Evolutionary conservation across 2,888 invertebrate genomes (phyloP).

Genomic region (Slavum lentiscoides): DNA sequence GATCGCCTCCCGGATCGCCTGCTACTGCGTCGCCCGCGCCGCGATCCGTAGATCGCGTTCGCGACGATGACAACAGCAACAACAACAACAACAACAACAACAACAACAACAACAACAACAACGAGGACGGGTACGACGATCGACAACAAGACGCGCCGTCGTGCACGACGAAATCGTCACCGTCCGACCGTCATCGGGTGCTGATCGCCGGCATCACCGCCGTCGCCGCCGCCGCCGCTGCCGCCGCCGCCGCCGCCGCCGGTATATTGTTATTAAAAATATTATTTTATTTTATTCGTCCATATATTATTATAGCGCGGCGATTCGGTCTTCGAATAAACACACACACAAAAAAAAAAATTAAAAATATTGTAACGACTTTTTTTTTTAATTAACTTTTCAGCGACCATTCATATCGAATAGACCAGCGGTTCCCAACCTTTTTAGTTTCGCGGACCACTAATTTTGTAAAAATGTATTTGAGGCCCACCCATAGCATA

Average conservation of each 20-base stretch:
- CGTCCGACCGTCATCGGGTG: conserved; percentile 28
- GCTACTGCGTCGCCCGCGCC: conserved; percentile 27
- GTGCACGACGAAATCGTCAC: conserved; percentile 8
- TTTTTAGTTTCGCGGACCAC: conserved; percentile 33
- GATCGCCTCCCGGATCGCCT: conserved; percentile 58
- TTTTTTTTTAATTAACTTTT: too few species aligned
- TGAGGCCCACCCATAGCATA: conserved; percentile 21
- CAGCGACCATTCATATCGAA: too few species aligned
- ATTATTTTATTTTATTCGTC: too few species aligned
- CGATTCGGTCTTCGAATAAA: too few species aligned
- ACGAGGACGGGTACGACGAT: not conserved
- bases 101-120: not conserved
- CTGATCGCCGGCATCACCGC: conserved; percentile 31
- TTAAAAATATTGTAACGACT: too few species aligned
- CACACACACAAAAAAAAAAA: too few species aligned
- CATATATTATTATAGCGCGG: too few species aligned
- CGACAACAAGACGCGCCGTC: not conserved
- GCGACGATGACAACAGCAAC: not conserved
- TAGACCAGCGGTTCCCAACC: conserved; percentile 31
- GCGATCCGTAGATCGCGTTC: not conserved
- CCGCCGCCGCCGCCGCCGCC: too few species aligned
- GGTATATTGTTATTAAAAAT: too few species aligned
- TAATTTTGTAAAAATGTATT: conserved; percentile 29
- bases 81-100: conserved; percentile 9
- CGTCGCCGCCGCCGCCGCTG: not conserved